Conservation (phyloP, 92 coral and sea anemone genomes). For the Phenganax marumi region DNA sequence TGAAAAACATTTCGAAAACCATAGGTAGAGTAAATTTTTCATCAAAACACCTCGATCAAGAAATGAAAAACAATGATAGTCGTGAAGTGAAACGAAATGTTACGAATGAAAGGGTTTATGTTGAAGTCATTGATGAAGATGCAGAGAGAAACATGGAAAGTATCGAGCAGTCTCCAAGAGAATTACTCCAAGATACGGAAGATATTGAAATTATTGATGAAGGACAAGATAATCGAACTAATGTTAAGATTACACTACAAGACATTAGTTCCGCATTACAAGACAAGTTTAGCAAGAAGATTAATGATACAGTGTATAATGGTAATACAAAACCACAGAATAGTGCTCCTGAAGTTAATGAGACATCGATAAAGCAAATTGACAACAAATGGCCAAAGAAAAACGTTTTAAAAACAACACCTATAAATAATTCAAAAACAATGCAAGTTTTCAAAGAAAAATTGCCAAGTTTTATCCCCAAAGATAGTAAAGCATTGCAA, state of each 20-base stretch:
- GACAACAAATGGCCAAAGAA: not conserved
- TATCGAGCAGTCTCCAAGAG: not conserved
- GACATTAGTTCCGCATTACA: slow-evolving; percentile 6
- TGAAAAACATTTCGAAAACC: too few species aligned
- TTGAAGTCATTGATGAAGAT: slow-evolving; percentile 11
- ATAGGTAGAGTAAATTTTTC: too few species aligned
- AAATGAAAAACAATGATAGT: not conserved
- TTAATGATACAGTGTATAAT: not conserved
- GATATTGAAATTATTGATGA: slow-evolving; percentile 35
- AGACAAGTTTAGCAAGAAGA: not conserved
- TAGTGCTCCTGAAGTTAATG: not conserved
- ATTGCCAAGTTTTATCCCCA: too few species aligned
- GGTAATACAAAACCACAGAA: not conserved
- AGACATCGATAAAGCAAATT: not conserved
- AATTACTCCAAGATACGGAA: slow-evolving; percentile 9
- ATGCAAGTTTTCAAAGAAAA: too few species aligned
- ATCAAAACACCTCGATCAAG: too few species aligned
- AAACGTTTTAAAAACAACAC: too few species aligned
- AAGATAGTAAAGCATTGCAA: not conserved
- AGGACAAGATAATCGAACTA: not conserved
- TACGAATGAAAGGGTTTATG: not conserved
- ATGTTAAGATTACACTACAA: not conserved
- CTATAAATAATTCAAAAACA: too few species aligned
- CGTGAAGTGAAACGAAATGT: not conserved
- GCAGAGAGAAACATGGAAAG: too few species aligned